phyloP scores from a whole-genome alignment of 2,113 vertebrate genomes.

The Xenus cinereus region DNA sequence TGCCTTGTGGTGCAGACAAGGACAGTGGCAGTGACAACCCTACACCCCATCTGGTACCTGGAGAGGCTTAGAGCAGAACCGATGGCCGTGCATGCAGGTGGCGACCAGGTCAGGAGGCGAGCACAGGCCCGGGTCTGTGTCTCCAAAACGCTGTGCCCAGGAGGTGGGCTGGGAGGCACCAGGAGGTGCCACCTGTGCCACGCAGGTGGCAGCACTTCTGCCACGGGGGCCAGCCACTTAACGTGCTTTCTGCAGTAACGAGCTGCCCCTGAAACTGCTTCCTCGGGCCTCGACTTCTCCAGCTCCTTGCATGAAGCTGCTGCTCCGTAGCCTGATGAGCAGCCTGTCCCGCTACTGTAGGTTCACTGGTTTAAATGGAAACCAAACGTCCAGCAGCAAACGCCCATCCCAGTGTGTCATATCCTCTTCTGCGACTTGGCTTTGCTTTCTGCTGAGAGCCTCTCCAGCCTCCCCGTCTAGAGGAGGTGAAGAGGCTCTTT shows the following conservation, averaged over 20 bases:
- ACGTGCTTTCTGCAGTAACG: accelerated
- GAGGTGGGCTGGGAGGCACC: background rate
- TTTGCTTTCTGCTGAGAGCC: background rate
- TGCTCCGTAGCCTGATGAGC: background rate
- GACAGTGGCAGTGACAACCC: background rate
- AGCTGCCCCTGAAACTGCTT: background rate
- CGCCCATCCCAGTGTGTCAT: background rate
- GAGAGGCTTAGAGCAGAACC: background rate
- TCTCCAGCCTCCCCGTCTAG: background rate
- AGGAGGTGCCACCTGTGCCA: no score
- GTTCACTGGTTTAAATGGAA: background rate
- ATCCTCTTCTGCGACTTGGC: background rate
- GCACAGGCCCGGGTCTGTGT: background rate
- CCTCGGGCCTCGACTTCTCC: accelerated
- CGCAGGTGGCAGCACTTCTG: background rate
- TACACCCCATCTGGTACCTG: background rate
- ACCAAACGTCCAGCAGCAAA: background rate
- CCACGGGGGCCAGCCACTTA: background rate
- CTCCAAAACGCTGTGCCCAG: background rate
- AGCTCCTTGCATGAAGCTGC: background rate
- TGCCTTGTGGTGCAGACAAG: background rate
- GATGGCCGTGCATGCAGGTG: accelerated
- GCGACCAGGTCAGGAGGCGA: background rate
- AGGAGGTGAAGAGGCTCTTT: background rate
- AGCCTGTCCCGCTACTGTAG: background rate